Percentiles rank a stretch among this genome's conserved stretches.
Conservation (phyloP, 2,113 vertebrate species). For the Edolisoma coerulescens region DNA sequence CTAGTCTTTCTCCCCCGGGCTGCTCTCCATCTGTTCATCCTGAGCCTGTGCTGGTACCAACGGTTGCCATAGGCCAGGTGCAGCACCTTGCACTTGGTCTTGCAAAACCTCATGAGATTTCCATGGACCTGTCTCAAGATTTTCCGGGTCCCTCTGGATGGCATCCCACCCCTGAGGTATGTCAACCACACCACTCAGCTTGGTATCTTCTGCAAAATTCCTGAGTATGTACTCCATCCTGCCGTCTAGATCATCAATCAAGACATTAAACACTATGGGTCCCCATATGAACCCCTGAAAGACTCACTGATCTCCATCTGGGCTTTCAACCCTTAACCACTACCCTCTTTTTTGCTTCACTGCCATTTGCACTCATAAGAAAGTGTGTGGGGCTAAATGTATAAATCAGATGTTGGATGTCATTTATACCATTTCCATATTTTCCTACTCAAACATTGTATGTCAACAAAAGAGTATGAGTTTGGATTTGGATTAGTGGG, state of each 20-base stretch:
- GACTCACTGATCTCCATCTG: not conserved
- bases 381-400: not conserved
- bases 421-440: not conserved
- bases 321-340: not conserved
- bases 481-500: not conserved
- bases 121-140: no score
- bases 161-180: not conserved
- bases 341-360: not conserved
- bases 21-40: not conserved
- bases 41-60: accelerated
- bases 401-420: not conserved
- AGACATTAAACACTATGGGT: no score
- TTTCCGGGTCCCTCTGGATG: not conserved
- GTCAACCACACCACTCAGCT: not conserved
- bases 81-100: not conserved
- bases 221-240: not conserved
- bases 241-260: not conserved
- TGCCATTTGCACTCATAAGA: not conserved
- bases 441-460: not conserved
- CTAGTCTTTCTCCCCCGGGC: accelerated
- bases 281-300: accelerated
- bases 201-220: not conserved
- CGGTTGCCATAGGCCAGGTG: accelerated
- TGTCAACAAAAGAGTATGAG: not conserved
- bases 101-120: not conserved